These are phyloP conservation scores for Amblyopsis rosae DNA, from an alignment of 2,113 vertebrate species.

Conservation along the genomic window DNA sequence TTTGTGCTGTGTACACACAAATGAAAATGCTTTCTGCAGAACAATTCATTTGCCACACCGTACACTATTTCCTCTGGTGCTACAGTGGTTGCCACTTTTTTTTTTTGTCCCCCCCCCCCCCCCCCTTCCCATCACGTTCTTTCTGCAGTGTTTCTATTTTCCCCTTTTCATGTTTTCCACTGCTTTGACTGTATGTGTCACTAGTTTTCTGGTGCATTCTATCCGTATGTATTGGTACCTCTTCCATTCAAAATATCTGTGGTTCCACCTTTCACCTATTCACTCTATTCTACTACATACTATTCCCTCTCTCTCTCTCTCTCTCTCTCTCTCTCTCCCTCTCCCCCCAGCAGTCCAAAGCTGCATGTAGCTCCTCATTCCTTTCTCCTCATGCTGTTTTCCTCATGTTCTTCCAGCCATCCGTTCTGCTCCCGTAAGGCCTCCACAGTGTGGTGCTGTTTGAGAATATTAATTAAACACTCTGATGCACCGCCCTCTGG, in stretches of 20 bases:
- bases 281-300: not conserved
- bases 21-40: conserved; percentile 57
- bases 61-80: conserved; percentile 31
- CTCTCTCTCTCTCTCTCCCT: conserved; percentile 3
- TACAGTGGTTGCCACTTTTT: conserved; percentile 33
- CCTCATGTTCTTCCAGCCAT: no score
- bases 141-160: not conserved
- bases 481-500: no score
- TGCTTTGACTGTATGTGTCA: not conserved
- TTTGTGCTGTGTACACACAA: conserved; percentile 37
- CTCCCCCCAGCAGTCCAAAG: not conserved
- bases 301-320: not conserved
- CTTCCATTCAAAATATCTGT: not conserved
- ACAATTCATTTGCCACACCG: conserved; percentile 47
- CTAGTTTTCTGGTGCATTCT: not conserved
- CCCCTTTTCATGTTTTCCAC: not conserved
- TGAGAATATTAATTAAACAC: no score
- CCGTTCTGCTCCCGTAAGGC: no score
- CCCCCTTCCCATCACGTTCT: conserved; percentile 1
- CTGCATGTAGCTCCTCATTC: no score
- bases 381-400: no score
- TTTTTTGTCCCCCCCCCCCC: conserved; percentile 12
- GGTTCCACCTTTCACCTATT: not conserved
- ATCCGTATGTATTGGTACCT: not conserved
- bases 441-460: no score